Evolutionary conservation across 2,888 invertebrate species (phyloP).

Genomic region (Carcina quercana): DNA sequence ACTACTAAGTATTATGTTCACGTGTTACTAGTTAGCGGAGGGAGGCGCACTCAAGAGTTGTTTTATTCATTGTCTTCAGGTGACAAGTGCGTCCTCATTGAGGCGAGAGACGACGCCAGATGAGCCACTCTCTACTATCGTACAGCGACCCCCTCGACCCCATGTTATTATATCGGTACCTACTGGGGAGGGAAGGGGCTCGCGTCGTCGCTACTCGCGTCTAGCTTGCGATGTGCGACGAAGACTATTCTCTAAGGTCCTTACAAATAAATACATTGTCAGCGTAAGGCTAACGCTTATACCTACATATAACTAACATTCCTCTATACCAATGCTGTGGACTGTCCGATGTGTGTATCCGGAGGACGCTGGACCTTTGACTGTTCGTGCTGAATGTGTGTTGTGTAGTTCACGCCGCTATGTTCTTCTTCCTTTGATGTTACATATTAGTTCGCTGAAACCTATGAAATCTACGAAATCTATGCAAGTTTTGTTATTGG

Average conservation of each 20-base stretch:
- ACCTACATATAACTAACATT: slow-evolving; percentile 62
- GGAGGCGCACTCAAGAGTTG: slow-evolving; percentile 69
- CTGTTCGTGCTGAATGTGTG: slow-evolving; percentile 68
- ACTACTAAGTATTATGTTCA: slow-evolving; percentile 64
- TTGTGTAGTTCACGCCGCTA: slow-evolving; percentile 66
- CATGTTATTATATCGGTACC: slow-evolving; percentile 56
- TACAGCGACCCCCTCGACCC: slow-evolving; percentile 66
- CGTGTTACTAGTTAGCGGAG: slow-evolving; percentile 61
- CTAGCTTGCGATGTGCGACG: slow-evolving; percentile 72
- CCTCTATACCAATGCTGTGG: slow-evolving; percentile 50
- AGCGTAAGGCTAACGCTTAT: slow-evolving; percentile 75
- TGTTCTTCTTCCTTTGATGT: slow-evolving; percentile 46
- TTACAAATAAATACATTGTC: slow-evolving; percentile 67
- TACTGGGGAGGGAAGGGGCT: slow-evolving; percentile 52
- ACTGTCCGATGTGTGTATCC: slow-evolving; percentile 67
- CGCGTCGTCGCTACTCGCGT: slow-evolving; percentile 49
- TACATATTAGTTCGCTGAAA: slow-evolving; percentile 25
- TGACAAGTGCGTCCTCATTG: slow-evolving; percentile 88
- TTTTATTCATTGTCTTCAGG: slow-evolving; percentile 82
- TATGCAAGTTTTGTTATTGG: slow-evolving; percentile 28
- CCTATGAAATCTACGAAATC: slow-evolving; percentile 24
- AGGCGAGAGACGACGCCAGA: slow-evolving; percentile 81
- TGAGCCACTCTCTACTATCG: slow-evolving; percentile 68
- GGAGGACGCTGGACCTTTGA: slow-evolving; percentile 67
- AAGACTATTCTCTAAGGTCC: slow-evolving; percentile 71